phyloP scores from a whole-genome alignment of 2,797 vertebrate species.

The Bryconaethiops microstoma region DNA sequence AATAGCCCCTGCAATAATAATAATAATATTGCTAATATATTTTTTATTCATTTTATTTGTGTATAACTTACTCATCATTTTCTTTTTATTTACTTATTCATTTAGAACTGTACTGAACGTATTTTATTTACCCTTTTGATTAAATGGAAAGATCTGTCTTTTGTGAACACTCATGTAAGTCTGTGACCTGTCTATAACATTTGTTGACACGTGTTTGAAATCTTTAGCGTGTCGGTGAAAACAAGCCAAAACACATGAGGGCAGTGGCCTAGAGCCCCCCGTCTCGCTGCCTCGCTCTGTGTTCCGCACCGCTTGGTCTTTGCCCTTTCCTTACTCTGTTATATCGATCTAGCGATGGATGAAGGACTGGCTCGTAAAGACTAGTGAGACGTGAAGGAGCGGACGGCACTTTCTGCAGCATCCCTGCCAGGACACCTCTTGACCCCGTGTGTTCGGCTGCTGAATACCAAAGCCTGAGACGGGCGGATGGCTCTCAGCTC shows the following conservation, averaged over 20 bases:
- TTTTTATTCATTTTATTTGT: not conserved
- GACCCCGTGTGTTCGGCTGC: conserved; percentile 82
- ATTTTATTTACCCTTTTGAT: not conserved
- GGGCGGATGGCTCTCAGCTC: not conserved
- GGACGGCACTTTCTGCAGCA: conserved; percentile 69
- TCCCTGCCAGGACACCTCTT: conserved; percentile 67
- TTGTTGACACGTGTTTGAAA: conserved; percentile 11
- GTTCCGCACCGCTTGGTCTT: conserved; percentile 43
- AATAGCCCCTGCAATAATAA: too few relatives aligned
- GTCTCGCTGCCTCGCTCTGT: not conserved
- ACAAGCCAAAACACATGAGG: conserved; percentile 47
- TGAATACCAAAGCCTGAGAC: conserved; percentile 68
- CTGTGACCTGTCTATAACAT: not conserved
- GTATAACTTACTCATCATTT: not conserved
- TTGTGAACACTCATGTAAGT: not conserved
- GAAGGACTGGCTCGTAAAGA: conserved; percentile 60
- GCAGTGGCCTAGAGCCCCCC: not conserved
- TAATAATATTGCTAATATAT: too few relatives aligned
- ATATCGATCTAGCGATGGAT: conserved; percentile 77
- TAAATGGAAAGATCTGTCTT: not conserved
- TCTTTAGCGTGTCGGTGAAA: conserved; percentile 59
- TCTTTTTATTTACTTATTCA: not conserved
- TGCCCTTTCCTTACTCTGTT: conserved; percentile 72
- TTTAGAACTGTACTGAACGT: too few relatives aligned
- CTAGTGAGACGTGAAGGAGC: conserved; percentile 61